Conservation (phyloP, 1,140 invertebrate species). For the Drosophila azteca region DNA sequence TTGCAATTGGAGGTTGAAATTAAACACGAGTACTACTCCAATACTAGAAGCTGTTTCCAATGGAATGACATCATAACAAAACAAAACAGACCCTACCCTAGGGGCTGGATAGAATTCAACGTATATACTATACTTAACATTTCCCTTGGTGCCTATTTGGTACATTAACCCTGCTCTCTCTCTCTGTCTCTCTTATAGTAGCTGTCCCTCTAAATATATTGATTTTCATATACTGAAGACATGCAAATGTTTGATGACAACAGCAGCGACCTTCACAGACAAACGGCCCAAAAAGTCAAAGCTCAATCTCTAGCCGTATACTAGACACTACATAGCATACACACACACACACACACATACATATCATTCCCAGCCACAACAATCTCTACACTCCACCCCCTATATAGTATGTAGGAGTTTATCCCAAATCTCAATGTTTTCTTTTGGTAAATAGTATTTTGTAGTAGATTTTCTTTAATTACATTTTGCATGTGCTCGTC, state of each 20-base stretch:
- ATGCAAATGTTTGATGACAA: constrained; percentile 50
- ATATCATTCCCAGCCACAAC: constrained; percentile 22
- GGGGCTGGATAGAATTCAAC: neutral
- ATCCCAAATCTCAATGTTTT: neutral
- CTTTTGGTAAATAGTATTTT: neutral
- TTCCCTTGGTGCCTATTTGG: too few relatives aligned
- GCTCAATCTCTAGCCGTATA: constrained; percentile 14
- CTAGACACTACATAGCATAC: neutral
- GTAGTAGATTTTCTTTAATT: constrained; percentile 39
- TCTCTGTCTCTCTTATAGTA: neutral
- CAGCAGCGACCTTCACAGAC: constrained; percentile 59
- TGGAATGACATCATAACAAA: constrained; percentile 22
- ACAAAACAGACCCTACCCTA: neutral
- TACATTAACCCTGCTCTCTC: too few relatives aligned
- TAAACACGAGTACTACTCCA: neutral
- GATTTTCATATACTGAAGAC: constrained; percentile 30
- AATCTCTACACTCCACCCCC: neutral
- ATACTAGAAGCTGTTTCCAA: neutral
- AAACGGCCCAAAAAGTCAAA: constrained; percentile 59
- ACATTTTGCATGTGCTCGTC: constrained; percentile 76
- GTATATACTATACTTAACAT: too few relatives aligned
- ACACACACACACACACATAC: neutral
- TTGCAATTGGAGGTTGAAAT: constrained; percentile 4
- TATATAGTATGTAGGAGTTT: neutral
- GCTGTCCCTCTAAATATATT: constrained; percentile 21